Conservation (phyloP, 1,140 invertebrate species). For the Trichoplusia ni region DNA sequence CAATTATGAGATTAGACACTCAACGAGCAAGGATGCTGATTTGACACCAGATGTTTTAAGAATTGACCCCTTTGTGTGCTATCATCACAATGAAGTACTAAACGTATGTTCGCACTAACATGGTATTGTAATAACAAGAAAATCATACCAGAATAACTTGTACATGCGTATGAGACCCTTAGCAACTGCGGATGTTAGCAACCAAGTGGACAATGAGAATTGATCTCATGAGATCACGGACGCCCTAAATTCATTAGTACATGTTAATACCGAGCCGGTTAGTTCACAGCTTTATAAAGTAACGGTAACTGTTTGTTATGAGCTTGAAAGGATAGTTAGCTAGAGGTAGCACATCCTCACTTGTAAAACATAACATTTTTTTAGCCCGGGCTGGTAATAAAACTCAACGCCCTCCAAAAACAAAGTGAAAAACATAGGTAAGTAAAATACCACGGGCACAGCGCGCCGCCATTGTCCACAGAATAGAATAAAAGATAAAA, state of each 20-base stretch:
- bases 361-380: slow-evolving; percentile 19
- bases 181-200: neutral
- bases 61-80: slow-evolving; percentile 31
- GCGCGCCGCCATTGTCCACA: slow-evolving; percentile 66
- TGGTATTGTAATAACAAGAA: neutral
- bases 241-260: too few species aligned
- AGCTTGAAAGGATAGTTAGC: too few species aligned
- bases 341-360: neutral
- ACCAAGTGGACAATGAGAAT: neutral
- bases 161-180: neutral
- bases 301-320: too few species aligned
- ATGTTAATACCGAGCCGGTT: too few species aligned
- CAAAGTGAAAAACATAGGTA: slow-evolving; percentile 55
- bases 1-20: slow-evolving; percentile 69
- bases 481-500: slow-evolving; percentile 69
- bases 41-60: slow-evolving; percentile 31
- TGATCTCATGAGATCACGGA: too few species aligned
- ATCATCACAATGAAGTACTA: slow-evolving; percentile 9
- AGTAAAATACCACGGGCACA: slow-evolving; percentile 62
- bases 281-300: too few species aligned
- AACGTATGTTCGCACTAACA: slow-evolving; percentile 18
- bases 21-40: slow-evolving; percentile 44
- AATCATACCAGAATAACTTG: slow-evolving; percentile 3
- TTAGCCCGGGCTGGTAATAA: slow-evolving; percentile 19
- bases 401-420: slow-evolving; percentile 38